These are phyloP conservation scores for Chrysolina oricalcia DNA, from an alignment of 2,888 invertebrate species.

Conservation along the genomic window DNA sequence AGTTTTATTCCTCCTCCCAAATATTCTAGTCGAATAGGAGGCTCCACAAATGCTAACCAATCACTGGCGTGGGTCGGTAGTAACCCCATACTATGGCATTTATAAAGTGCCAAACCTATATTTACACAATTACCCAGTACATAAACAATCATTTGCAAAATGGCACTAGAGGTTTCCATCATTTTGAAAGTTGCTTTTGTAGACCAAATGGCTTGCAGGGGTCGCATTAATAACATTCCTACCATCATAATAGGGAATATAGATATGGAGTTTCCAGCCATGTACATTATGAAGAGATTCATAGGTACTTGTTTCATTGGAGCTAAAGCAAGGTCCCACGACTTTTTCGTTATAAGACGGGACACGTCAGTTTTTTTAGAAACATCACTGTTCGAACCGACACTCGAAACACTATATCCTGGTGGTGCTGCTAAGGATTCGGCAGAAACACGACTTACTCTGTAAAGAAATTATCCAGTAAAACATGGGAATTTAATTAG, in stretches of 20 bases:
- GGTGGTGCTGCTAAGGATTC: conserved; percentile 82
- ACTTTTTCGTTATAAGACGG: conserved; percentile 91
- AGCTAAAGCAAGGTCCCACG: conserved; percentile 97
- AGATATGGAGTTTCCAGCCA: conserved; percentile 99
- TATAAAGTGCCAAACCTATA: conserved; percentile 93
- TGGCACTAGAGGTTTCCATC: conserved; percentile 93
- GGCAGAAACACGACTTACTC: conserved; percentile 54
- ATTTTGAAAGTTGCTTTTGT: conserved; percentile 93
- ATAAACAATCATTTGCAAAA: conserved; percentile 93
- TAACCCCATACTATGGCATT: conserved; percentile 98
- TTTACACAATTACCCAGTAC: conserved; percentile 95
- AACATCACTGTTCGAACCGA: conserved; percentile 83
- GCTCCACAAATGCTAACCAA: conserved; percentile 98
- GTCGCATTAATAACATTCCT: conserved; percentile 97
- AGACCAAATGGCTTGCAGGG: conserved; percentile 94
- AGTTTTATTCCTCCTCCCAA: conserved; percentile 87
- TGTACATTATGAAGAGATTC: conserved; percentile 99
- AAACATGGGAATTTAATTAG: conserved; percentile 5
- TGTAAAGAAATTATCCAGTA: conserved; percentile 46
- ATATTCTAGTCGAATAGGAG: conserved; percentile 88
- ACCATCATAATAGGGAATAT: conserved; percentile 99
- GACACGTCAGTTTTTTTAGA: conserved; percentile 88
- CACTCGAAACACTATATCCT: conserved; percentile 85
- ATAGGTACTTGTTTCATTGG: conserved; percentile 98
- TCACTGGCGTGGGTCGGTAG: conserved; percentile 98